These are phyloP conservation scores for Nipponia nippon DNA, from an alignment of 2,113 vertebrate genomes.

Conservation along the genomic window DNA sequence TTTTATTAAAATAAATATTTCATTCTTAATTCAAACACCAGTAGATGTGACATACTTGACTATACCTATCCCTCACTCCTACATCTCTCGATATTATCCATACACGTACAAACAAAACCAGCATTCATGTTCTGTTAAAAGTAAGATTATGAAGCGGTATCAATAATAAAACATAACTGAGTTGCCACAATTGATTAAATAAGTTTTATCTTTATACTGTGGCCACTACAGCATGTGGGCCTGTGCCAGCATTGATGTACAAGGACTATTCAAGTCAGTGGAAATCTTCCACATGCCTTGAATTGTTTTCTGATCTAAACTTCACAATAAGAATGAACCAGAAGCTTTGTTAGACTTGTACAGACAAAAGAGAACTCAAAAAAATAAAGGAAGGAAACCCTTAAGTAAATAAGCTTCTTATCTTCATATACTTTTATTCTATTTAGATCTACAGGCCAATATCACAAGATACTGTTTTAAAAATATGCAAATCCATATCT, in stretches of 20 bases:
- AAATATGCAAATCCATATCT: neutral
- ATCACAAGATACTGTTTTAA: neutral
- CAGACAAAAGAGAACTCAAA: neutral
- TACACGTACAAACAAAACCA: neutral
- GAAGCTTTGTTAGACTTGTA: neutral
- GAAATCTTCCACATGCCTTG: neutral
- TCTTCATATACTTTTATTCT: neutral
- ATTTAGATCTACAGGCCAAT: neutral
- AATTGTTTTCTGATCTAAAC: neutral
- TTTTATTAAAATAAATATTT: neutral
- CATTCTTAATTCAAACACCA: neutral
- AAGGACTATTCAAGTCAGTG: neutral
- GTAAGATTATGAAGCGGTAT: neutral
- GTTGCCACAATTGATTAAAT: neutral
- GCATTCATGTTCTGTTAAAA: neutral
- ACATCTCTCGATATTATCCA: neutral
- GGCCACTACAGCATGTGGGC: neutral
- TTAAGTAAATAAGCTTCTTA: neutral
- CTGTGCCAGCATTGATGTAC: rapidly evolving
- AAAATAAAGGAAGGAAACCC: neutral
- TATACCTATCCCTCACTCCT: neutral
- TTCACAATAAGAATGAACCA: neutral
- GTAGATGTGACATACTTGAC: neutral
- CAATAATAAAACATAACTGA: neutral
- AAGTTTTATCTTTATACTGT: neutral